A percentile compares a stretch with the other conserved stretches of the same genome.
phyloP scores from a whole-genome alignment of 2,888 invertebrate genomes.

The Drosophila incognita region DNA sequence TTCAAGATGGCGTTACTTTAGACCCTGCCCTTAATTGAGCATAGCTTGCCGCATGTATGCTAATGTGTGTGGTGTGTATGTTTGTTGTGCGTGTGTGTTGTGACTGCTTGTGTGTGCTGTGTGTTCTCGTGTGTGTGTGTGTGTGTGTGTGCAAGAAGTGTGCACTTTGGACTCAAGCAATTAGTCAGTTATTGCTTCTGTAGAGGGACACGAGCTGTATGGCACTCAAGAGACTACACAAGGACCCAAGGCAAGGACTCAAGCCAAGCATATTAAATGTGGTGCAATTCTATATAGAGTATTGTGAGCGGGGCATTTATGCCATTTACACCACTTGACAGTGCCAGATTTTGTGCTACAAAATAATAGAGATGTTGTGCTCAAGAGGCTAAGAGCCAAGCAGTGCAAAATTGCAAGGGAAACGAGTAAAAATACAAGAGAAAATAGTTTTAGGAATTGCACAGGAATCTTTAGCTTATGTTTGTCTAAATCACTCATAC shows the following conservation, averaged over 20 bases:
- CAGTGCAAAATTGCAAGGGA: background rate
- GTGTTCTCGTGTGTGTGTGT: background rate
- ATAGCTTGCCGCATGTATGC: conserved; percentile 53
- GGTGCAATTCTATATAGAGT: conserved; percentile 23
- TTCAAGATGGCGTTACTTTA: conserved; percentile 48
- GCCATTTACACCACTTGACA: conserved; percentile 32
- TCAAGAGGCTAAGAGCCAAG: background rate
- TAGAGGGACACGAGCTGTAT: background rate
- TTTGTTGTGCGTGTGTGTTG: background rate
- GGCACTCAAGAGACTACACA: conserved; percentile 30
- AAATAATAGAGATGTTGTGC: conserved; percentile 10
- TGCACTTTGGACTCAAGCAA: conserved; percentile 68
- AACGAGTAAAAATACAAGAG: background rate
- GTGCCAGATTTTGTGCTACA: conserved; percentile 16
- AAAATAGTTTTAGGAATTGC: background rate
- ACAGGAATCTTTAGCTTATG: background rate
- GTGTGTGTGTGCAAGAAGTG: conserved; percentile 44
- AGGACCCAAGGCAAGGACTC: conserved; percentile 27
- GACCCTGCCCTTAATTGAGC: conserved; percentile 46
- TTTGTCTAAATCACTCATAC: background rate
- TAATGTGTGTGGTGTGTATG: conserved; percentile 44
- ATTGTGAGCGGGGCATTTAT: conserved; percentile 44
- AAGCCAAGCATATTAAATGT: conserved; percentile 33
- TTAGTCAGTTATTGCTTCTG: conserved; percentile 74
- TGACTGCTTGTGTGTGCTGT: background rate